Conservation (phyloP, 2,888 invertebrate genomes). For the Argyresthia albistria region DNA sequence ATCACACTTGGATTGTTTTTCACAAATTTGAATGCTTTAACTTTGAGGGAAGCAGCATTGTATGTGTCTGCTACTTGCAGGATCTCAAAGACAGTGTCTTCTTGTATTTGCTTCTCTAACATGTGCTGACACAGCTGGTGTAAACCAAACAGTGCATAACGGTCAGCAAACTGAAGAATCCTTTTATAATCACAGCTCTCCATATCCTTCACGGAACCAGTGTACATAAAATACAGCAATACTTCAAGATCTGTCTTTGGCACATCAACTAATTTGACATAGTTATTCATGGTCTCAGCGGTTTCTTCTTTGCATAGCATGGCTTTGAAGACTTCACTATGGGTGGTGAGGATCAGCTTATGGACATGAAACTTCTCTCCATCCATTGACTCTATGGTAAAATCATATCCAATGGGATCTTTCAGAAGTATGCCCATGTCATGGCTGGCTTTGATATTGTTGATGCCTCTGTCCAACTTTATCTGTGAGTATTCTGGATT, state of each 20-base stretch:
- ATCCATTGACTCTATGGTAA: constrained; percentile 49
- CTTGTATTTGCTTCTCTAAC: constrained; percentile 31
- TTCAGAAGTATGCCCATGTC: constrained; percentile 37
- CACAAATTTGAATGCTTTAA: constrained; percentile 40
- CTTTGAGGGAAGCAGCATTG: constrained; percentile 40
- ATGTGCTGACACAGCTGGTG: constrained; percentile 38
- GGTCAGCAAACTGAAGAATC: constrained; percentile 47
- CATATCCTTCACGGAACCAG: constrained; percentile 40
- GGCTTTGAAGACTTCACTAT: constrained; percentile 59
- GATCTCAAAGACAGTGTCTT: constrained; percentile 46
- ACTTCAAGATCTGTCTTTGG: constrained; percentile 38
- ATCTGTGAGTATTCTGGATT: no score
- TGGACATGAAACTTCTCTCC: constrained; percentile 47
- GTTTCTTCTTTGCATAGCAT: constrained; percentile 54
- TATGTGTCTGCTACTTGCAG: constrained; percentile 45
- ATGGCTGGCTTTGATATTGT: constrained; percentile 30
- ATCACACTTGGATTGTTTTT: constrained; percentile 37
- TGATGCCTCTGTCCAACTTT: constrained; percentile 11
- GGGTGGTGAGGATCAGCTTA: constrained; percentile 36
- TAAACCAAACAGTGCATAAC: constrained; percentile 43
- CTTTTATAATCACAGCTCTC: constrained; percentile 36
- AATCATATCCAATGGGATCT: constrained; percentile 49
- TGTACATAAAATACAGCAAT: constrained; percentile 51
- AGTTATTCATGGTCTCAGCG: constrained; percentile 48
- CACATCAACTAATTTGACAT: constrained; percentile 45